phyloP scores from a whole-genome alignment of 2,888 invertebrate genomes.

The Gordius sp. region DNA sequence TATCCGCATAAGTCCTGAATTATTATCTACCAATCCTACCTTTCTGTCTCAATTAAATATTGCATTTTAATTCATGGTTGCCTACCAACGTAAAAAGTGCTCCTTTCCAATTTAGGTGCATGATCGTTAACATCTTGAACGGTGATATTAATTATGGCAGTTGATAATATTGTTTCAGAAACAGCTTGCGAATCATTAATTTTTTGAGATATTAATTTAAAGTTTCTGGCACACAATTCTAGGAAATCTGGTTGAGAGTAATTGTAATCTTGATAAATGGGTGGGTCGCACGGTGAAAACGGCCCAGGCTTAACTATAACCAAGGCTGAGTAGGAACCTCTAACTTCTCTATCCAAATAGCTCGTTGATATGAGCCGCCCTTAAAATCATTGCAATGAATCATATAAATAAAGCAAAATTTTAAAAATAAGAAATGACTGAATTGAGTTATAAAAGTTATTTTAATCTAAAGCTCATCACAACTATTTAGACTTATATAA shows the following conservation, averaged over 20 bases:
- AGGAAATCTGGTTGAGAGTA: background rate
- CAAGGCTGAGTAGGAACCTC: background rate
- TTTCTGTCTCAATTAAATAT: too few species aligned
- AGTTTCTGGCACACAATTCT: background rate
- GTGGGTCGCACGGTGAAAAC: background rate
- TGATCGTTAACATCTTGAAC: background rate
- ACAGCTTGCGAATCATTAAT: background rate
- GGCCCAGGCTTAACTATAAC: background rate
- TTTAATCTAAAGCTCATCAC: too few species aligned
- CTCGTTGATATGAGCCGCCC: background rate
- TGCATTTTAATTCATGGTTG: too few species aligned
- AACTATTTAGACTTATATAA: too few species aligned
- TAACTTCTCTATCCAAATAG: background rate
- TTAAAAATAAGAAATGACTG: too few species aligned
- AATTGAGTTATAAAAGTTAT: too few species aligned
- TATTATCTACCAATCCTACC: too few species aligned
- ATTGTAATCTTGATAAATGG: conserved; percentile 1
- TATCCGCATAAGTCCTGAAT: too few species aligned
- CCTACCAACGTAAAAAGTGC: too few species aligned
- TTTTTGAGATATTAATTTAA: background rate
- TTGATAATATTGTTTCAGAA: background rate
- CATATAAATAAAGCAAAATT: too few species aligned
- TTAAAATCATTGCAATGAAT: too few species aligned
- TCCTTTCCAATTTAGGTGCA: background rate
- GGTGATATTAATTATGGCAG: background rate